Percentiles rank a stretch among this genome's conserved stretches.
These are phyloP conservation scores for Alcedo quadribrachys DNA, from an alignment of 2,797 vertebrate species.

Conservation along the genomic window DNA sequence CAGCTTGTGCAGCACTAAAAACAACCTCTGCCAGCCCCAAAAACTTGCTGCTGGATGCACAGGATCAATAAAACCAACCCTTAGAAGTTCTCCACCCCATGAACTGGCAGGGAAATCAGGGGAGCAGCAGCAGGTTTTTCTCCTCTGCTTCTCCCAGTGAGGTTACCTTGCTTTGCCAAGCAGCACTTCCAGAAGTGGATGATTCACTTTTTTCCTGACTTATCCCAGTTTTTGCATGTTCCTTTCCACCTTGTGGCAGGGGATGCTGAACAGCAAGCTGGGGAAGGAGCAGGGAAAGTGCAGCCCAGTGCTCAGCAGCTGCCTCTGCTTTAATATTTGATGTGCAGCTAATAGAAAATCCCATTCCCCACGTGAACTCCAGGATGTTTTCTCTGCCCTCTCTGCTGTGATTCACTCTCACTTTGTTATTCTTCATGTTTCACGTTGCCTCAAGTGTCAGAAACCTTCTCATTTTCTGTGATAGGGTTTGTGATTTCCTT, in stretches of 20 bases:
- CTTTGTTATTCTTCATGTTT: slow-evolving; percentile 4
- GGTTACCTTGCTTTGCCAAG: neutral
- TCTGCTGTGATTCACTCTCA: neutral
- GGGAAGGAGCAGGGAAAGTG: neutral
- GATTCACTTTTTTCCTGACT: neutral
- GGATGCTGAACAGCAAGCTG: neutral
- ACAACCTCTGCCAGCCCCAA: rapidly evolving
- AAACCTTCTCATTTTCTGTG: slow-evolving; percentile 11
- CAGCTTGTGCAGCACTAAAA: neutral
- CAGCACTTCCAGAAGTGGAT: neutral
- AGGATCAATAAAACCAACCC: neutral
- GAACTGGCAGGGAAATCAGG: neutral
- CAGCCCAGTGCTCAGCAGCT: neutral
- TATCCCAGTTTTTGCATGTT: rapidly evolving
- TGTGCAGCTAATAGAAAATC: neutral
- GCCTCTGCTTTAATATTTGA: neutral
- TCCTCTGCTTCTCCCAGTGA: rapidly evolving
- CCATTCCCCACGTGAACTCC: neutral
- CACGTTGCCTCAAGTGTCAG: neutral
- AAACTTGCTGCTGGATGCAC: neutral
- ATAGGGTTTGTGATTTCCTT: slow-evolving; percentile 46
- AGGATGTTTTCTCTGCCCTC: neutral
- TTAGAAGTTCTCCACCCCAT: neutral
- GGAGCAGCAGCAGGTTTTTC: neutral
- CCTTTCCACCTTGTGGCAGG: rapidly evolving